Percentiles rank a stretch among this genome's conserved stretches.
phyloP scores from a whole-genome alignment of 2,888 invertebrate species.

The Notodonta dromedarius region DNA sequence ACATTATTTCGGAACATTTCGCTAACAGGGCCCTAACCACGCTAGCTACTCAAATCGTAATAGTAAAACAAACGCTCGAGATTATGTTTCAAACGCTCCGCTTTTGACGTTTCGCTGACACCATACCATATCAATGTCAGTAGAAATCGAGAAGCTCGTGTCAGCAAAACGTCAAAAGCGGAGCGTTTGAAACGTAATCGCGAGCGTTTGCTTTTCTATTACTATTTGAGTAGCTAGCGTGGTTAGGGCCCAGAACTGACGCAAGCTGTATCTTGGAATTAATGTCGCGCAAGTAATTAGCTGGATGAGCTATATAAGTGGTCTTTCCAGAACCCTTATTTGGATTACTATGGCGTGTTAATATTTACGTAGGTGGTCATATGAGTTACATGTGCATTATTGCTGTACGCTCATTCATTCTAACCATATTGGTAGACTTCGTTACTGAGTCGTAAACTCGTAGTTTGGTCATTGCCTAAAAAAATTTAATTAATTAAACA shows the following conservation, averaged over 20 bases:
- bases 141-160: too few species aligned
- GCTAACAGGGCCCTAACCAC: too few species aligned
- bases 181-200: too few species aligned
- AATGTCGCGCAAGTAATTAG: constrained; percentile 45
- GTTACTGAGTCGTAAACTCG: neutral
- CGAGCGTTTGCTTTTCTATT: too few species aligned
- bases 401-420: neutral
- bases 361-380: constrained; percentile 16
- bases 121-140: too few species aligned
- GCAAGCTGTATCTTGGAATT: constrained; percentile 33
- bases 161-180: too few species aligned
- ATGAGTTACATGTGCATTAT: constrained; percentile 7
- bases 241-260: too few species aligned
- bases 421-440: neutral
- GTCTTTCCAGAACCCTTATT: constrained; percentile 35
- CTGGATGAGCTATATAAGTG: constrained; percentile 39
- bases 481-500: neutral
- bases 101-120: too few species aligned
- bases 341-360: constrained; percentile 16
- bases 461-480: neutral
- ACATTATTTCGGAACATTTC: constrained; percentile 33
- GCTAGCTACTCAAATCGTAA: too few species aligned
- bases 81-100: too few species aligned
- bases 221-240: too few species aligned
- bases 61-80: too few species aligned